Evolutionary conservation across 2,113 vertebrate species (phyloP), one percentile per base, ranked within the genome.

Genomic region (Limanda limanda): DNA sequence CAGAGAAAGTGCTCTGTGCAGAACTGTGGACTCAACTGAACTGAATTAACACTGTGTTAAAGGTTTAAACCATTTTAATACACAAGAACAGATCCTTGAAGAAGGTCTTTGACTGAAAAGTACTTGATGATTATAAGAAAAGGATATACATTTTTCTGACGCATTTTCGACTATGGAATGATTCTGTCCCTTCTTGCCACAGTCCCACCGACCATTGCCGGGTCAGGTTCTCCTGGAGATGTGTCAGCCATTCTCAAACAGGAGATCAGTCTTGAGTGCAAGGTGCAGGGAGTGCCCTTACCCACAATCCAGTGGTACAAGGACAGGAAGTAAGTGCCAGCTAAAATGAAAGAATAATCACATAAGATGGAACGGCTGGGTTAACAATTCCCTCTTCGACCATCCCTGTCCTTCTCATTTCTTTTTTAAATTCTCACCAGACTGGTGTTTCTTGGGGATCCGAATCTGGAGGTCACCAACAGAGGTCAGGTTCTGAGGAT

Each of bases 291-390:
- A 63, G 91, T 90, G 21, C 98, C 98, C 20, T 94, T 96, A 77
- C 98, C 98, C 35, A 85, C 83, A 68, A 94, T 99, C 74, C 95
- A 97, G 85, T 99, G 98, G 98, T 97, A 96, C 94, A 99, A 98
- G 90, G 96, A 99, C 85, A 94, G 96, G 87, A 99, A 96, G 98
- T 99, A 87, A 96, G 96, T 94, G 25, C 23, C n/a, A 15, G 52
- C 24, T 54, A 14, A 79, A 23, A 18, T 68, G 27, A 10, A 74
- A n/a, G 9, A 17, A 42, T 42, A n/a, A 4, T 69, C 21, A 51
- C 55, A 15, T 18, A 25, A 45, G 45, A 25, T 35, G 3, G 35
- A 70, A 2, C 6, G 25, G 20, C 23, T 23, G 3, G 25, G 25
- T 57, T 15, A 31, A 27, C 45, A 45, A 35, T 0, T 23, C 7